Base-by-base conservation (phyloP, 2,797 vertebrate species). In the Columba guinea region DNA sequence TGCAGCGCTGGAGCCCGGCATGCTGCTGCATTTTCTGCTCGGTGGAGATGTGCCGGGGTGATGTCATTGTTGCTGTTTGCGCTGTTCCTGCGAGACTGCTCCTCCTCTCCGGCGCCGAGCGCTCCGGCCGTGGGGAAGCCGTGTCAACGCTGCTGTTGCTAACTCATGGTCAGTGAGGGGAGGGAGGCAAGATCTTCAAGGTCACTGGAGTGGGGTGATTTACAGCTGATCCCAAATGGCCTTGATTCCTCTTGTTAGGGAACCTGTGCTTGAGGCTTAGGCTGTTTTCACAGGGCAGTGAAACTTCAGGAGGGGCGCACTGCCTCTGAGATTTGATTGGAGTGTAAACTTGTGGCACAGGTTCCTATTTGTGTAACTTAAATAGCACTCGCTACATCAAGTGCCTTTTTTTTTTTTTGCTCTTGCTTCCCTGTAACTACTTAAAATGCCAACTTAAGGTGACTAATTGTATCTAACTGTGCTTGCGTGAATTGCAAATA, bases 41-140 rank as follows among this genome's bases (percentile, higher is more conserved):
- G 8, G 73, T 35, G 37, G 89, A 73, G 69, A 39, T 80, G 71
- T 93, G 76, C 56, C 8, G 44, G 71, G 83, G 75, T 98, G 97
- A 97, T 94, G 95, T 97, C 97, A 97, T 91, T 88, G 41, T 78
- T 97, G 86, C 90, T 93, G 52, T 62, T 84, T 76, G 87, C 8
- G 39, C 64, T 16, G 70, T 63, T 92, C 74, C 81, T 95, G 20
- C 0, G 41, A 92, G 85, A 51, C 79, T 92, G 82, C 90, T 95
- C 77, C 39, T 92, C 92, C 94, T 63, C 63, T 55, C 81, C 9
- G 1, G 35, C 84, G 53, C 70, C 71, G 64, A 74, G 83, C 3
- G 11, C 49, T 64, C 69, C 2, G 13, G 16, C 71, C 58, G 7
- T 28, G 83, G 77, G 53, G 68, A 86, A 76, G 86, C 69, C 48